Conservation (phyloP, 2,888 invertebrate genomes). For the Idaea aversata region DNA sequence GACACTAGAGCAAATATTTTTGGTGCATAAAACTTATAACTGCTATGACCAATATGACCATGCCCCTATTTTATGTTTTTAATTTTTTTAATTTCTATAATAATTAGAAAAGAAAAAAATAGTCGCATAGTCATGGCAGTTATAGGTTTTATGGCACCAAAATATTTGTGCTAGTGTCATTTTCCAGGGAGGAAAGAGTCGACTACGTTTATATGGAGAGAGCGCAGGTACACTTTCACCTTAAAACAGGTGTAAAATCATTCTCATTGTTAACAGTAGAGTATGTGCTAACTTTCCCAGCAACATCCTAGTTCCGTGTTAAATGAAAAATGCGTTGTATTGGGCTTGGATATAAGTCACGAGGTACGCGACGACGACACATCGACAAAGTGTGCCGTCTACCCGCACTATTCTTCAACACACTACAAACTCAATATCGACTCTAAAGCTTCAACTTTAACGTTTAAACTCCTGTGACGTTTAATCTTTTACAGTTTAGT, state of each 20-base stretch:
- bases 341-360: slow-evolving; percentile 5
- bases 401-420: slow-evolving; percentile 18
- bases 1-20: no score
- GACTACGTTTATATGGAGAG: no score
- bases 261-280: background rate
- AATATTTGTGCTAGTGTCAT: no score
- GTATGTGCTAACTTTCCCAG: background rate
- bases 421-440: slow-evolving; percentile 1
- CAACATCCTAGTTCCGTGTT: slow-evolving; percentile 1
- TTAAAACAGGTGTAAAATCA: background rate
- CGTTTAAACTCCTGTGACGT: background rate
- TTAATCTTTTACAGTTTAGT: background rate
- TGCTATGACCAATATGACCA: no score
- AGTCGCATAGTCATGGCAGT: no score
- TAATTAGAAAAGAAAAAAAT: no score
- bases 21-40: no score
- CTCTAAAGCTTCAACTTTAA: background rate
- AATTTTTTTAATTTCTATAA: no score
- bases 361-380: slow-evolving; percentile 3
- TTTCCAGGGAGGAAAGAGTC: no score
- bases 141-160: no score
- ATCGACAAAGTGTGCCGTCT: slow-evolving; percentile 9
- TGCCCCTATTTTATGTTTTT: no score
- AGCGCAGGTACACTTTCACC: no score
- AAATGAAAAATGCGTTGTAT: slow-evolving; percentile 5